These are phyloP conservation scores for Cyprinella venusta DNA, from an alignment of 2,797 vertebrate genomes.

Conservation along the genomic window DNA sequence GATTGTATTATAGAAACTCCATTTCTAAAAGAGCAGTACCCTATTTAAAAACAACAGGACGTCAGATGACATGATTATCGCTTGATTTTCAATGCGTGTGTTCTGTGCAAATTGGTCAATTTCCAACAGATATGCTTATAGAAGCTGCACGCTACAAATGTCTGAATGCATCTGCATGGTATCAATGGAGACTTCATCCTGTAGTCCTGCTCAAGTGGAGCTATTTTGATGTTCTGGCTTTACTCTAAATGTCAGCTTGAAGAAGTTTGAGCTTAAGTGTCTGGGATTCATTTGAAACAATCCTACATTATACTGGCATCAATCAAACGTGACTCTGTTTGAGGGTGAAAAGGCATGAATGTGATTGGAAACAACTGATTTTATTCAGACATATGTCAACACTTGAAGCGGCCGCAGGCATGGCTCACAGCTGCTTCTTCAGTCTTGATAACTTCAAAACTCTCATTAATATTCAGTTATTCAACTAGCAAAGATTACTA, in stretches of 20 bases:
- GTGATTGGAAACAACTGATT: slow-evolving; percentile 3
- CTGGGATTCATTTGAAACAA: background rate
- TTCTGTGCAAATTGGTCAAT: background rate
- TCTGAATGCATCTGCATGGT: background rate
- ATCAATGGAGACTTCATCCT: background rate
- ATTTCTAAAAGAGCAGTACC: background rate
- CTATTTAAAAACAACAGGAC: background rate
- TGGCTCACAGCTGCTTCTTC: slow-evolving; percentile 8
- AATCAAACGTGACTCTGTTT: background rate
- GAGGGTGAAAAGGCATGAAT: background rate
- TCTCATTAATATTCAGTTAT: slow-evolving; percentile 27
- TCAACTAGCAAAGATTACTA: background rate
- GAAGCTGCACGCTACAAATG: background rate
- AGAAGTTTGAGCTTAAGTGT: background rate
- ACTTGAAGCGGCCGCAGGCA: background rate
- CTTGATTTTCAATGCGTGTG: background rate
- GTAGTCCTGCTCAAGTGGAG: background rate
- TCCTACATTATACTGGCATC: background rate
- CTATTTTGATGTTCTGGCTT: background rate
- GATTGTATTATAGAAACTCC: background rate
- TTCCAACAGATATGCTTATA: background rate
- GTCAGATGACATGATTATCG: background rate
- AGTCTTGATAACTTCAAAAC: slow-evolving; percentile 10
- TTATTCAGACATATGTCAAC: background rate
- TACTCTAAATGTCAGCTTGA: background rate